These are phyloP conservation scores for Monochamus saltuarius DNA, from an alignment of 1,140 invertebrate genomes.

Conservation along the genomic window DNA sequence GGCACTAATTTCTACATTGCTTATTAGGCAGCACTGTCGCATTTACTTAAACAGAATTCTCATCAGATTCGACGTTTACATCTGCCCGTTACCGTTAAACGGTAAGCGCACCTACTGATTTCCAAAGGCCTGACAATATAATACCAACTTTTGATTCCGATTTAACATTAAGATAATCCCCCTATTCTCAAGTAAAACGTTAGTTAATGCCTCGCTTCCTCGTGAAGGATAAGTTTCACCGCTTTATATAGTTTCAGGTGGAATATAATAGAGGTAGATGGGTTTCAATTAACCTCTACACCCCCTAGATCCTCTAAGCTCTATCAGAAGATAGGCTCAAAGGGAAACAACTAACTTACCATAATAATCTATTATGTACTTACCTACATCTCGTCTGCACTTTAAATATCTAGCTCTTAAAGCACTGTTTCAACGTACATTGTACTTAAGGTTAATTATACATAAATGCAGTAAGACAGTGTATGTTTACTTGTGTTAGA, in stretches of 20 bases:
- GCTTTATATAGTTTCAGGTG: constrained; percentile 21
- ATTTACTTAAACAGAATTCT: no score
- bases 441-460: constrained; percentile 18
- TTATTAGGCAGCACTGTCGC: no score
- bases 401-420: constrained; percentile 16
- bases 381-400: constrained; percentile 16
- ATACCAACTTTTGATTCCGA: no score
- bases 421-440: neutral
- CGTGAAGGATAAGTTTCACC: constrained; percentile 11
- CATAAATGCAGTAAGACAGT: constrained; percentile 14
- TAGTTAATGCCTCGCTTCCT: neutral
- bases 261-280: constrained; percentile 19
- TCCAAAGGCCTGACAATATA: no score
- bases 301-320: constrained; percentile 1
- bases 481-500: constrained; percentile 3
- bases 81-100: no score
- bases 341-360: constrained; percentile 14
- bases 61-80: no score
- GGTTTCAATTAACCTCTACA: constrained; percentile 19
- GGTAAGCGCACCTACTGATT: no score
- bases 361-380: constrained; percentile 21
- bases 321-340: neutral
- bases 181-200: no score
- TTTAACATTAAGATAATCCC: no score
- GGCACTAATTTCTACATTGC: no score